phyloP scores from a whole-genome alignment of 1,140 invertebrate genomes.

The Lordiphosa collinella region DNA sequence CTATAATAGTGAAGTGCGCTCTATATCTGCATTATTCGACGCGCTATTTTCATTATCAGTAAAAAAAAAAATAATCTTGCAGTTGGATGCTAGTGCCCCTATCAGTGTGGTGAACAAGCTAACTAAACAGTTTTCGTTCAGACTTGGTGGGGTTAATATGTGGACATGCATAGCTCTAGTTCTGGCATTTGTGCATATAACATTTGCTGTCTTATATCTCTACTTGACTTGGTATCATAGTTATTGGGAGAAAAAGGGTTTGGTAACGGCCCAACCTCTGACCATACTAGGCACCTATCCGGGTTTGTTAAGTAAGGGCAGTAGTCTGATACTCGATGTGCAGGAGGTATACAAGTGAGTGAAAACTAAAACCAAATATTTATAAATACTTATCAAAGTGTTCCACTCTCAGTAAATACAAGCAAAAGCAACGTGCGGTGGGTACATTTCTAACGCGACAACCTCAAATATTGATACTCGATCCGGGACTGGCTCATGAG shows the following conservation, averaged over 20 bases:
- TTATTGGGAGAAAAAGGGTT: slow-evolving; percentile 65
- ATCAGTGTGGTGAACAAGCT: too few relatives aligned
- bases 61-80: too few relatives aligned
- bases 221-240: slow-evolving; percentile 78
- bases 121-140: too few relatives aligned
- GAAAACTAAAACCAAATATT: neutral
- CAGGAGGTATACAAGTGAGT: slow-evolving; percentile 62
- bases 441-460: slow-evolving; percentile 78
- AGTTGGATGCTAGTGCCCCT: too few relatives aligned
- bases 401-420: slow-evolving; percentile 52
- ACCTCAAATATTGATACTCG: slow-evolving; percentile 80
- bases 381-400: neutral
- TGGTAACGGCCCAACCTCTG: slow-evolving; percentile 66
- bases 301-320: slow-evolving; percentile 56
- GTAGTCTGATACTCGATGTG: slow-evolving; percentile 59
- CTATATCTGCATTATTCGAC: too few relatives aligned
- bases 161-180: slow-evolving; percentile 1
- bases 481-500: slow-evolving; percentile 81
- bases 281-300: slow-evolving; percentile 80
- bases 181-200: slow-evolving; percentile 24
- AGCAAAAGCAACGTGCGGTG: slow-evolving; percentile 53
- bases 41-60: too few relatives aligned
- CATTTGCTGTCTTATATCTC: slow-evolving; percentile 53
- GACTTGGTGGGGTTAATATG: too few relatives aligned
- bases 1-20: too few relatives aligned